Evolutionary conservation across 2,888 invertebrate genomes (phyloP), one percentile per base, ranked within the genome.

Genomic region (Polydrusus cervinus): DNA sequence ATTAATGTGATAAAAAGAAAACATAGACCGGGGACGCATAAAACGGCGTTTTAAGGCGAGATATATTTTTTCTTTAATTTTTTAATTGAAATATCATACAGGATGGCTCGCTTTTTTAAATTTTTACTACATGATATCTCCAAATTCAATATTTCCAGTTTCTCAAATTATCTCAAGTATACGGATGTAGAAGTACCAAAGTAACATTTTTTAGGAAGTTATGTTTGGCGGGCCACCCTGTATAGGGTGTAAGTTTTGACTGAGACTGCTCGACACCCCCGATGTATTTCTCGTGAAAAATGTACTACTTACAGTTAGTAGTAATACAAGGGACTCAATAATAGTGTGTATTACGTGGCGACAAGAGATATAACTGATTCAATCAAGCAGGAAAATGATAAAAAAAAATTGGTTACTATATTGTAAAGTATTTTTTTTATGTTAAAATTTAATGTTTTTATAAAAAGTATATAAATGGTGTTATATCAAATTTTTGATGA

Each of bases 1-100:
- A 49, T 34, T 57, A 61, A 45, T 73, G 53, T 61, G 60, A 60
- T 67, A 57, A 25, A 68, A 69, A 45, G 18, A 71, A 75, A 49
- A 40, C 13, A 47, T n/a, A 51, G 18, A n/a, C n/a, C n/a, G 38
- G 40, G n/a, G 45, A 45, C 47, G 16, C 14, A 16, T 7, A 43
- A 18, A 14, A 53, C 5, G n/a, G 10, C n/a, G 13, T 43, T n/a
- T 13, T 40, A 40, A 40, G 10, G 40, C 10, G 11, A 5, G 40
- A 13, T 3, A 47, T 47, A 14, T 47, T 9, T 11, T 1, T 51
- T 10, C 5, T 47, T 47, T 47, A 16, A 5, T 8, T 47, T 47
- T 14, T 6, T 47, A 7, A 47, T 3, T 7, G 47, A 47, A 45
- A 47, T 16, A 14, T 14, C 7, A 16, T 47, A 16, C 16, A 1